Percentiles rank a stretch among this genome's conserved stretches.
Conservation (phyloP, 2,113 vertebrate genomes). For the Micronycteris hirsuta region DNA sequence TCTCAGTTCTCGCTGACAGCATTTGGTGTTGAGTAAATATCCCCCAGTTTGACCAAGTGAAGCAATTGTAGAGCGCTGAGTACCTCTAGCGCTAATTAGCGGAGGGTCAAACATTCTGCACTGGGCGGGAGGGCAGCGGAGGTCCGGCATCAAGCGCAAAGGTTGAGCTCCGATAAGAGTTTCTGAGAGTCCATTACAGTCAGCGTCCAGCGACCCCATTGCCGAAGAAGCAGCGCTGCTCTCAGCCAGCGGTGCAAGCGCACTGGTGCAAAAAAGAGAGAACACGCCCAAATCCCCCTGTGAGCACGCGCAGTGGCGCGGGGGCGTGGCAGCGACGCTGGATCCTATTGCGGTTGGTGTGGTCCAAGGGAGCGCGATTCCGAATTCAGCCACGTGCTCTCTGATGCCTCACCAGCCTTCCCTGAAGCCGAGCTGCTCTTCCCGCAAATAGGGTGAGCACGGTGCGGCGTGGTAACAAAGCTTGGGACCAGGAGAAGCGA, state of each 20-base stretch:
- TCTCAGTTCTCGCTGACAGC: not conserved
- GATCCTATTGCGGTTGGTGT: rapidly evolving
- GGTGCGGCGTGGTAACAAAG: not conserved
- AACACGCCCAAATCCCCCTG: rapidly evolving
- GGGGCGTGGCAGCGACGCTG: not conserved
- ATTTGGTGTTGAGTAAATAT: not conserved
- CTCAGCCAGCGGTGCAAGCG: rapidly evolving
- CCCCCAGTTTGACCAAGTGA: not conserved
- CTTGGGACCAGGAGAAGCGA: too few relatives aligned
- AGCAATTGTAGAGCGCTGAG: rapidly evolving
- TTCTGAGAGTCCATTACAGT: rapidly evolving
- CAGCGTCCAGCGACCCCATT: rapidly evolving
- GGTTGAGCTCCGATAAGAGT: not conserved
- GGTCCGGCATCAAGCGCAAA: not conserved
- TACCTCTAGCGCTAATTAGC: not conserved
- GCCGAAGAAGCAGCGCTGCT: rapidly evolving
- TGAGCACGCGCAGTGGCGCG: not conserved
- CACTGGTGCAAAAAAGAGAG: rapidly evolving
- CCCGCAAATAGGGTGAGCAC: not conserved
- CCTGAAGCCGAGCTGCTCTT: not conserved
- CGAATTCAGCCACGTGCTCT: rapidly evolving
- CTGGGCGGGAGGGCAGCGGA: too few relatives aligned
- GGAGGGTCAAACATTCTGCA: too few relatives aligned
- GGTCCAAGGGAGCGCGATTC: rapidly evolving
- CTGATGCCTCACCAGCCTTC: rapidly evolving